phyloP scores from a whole-genome alignment of 2,797 vertebrate genomes.

The Agapornis canus region DNA sequence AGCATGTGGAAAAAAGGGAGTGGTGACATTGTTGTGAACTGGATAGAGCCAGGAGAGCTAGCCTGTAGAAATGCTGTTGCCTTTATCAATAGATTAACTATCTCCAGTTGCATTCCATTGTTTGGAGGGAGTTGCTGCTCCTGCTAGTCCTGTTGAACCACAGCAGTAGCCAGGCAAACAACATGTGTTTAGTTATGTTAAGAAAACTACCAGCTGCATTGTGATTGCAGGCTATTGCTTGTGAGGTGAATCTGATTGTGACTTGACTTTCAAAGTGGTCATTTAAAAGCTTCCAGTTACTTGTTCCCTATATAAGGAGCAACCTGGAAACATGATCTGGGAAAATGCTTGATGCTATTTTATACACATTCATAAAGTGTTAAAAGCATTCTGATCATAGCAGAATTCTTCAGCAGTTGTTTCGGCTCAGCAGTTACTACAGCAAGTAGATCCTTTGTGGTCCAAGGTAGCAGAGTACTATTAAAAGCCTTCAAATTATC shows the following conservation, averaged over 20 bases:
- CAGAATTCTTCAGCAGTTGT: background rate
- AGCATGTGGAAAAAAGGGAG: background rate
- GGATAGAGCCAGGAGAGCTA: background rate
- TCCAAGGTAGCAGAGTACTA: background rate
- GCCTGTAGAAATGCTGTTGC: background rate
- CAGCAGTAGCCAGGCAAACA: background rate
- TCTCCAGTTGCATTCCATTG: background rate
- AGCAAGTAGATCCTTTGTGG: background rate
- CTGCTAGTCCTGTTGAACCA: background rate
- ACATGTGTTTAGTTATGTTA: background rate
- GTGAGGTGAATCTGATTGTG: background rate
- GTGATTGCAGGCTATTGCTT: background rate
- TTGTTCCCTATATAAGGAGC: background rate
- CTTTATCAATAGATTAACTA: background rate
- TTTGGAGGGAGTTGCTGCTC: background rate
- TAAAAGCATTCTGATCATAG: background rate
- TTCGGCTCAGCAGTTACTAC: background rate
- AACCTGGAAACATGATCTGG: background rate
- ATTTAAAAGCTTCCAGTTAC: background rate
- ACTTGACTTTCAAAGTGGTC: background rate
- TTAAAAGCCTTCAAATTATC: background rate
- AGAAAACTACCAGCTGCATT: background rate
- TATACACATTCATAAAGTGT: background rate
- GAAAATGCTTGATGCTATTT: background rate
- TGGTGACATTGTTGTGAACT: accelerated